Evolutionary conservation across 2,797 vertebrate species (phyloP), one percentile per base, ranked within the genome.

Genomic region (Clarias fuscus): DNA sequence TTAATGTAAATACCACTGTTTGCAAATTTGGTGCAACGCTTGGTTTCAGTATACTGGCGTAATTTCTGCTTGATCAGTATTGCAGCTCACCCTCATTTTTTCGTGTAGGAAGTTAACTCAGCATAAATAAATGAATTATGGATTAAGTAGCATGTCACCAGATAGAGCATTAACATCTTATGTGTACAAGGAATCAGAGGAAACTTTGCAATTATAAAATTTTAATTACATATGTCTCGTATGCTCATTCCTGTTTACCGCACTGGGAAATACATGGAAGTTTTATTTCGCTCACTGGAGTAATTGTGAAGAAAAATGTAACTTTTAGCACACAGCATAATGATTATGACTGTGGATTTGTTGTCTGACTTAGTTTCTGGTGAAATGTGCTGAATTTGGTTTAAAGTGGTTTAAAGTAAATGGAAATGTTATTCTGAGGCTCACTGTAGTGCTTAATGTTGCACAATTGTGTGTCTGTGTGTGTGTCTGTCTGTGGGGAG

Each of bases 101-200:
- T 20, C 71, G 33, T 48, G 56, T 72, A 48, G 17, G 37, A 24
- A 40, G 76, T 58, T 79, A 48, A 48, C 22, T 37, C 11, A 13
- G 71, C 22, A 73, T 17, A 24, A 76, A 27, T 17, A 56, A 56
- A 76, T 76, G 7, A 53, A 77, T 78, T 85, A 78, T 59, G 24
- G 59, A 67, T 85, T 61, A 85, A 85, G 53, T 58, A 22, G 56
- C 37, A 53, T 62, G 56, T n/a, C 77, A 72, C 22, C 48, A 33
- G 6, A 64, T 40, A 37, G 20, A 2, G 11, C 76, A 78, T 22
- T 22, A 11, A 30, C 27, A 40, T 37, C 30, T 78, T 8, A 64
- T 43, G 6, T 80, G 59, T 43, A 80, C 59, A 80, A n/a, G 22
- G 59, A 77, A 77, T 76, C 15, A 30, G 75, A 17, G 30, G n/a